Evolutionary conservation across 2,113 vertebrate species (phyloP).

Genomic region (Aegotheles bennettii): DNA sequence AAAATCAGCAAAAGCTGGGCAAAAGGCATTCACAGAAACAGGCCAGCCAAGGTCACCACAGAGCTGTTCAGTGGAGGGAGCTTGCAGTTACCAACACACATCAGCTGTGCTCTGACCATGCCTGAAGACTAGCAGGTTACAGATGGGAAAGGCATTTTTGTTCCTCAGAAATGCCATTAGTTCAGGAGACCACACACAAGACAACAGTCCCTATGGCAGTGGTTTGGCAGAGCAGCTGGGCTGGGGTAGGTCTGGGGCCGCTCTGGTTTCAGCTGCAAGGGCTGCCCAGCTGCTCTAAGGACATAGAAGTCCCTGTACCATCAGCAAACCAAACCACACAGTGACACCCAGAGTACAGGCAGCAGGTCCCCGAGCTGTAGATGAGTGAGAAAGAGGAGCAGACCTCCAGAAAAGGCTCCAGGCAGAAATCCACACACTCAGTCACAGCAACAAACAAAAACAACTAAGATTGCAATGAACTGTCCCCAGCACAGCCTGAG

Average conservation of each 20-base stretch:
- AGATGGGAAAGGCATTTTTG: neutral
- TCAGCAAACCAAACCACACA: neutral
- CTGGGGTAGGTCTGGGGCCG: neutral
- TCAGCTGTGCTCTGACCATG: neutral
- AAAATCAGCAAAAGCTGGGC: neutral
- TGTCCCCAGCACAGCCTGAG: neutral
- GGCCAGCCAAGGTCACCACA: neutral
- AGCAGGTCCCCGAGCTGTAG: neutral
- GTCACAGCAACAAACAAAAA: neutral
- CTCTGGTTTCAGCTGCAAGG: neutral
- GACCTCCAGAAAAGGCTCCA: neutral
- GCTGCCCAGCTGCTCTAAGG: neutral
- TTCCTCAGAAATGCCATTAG: neutral
- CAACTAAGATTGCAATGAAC: neutral
- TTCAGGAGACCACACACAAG: neutral
- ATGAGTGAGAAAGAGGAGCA: neutral
- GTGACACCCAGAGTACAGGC: neutral
- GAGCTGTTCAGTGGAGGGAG: neutral
- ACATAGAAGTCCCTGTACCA: neutral
- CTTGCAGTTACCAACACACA: neutral
- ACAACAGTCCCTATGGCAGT: neutral
- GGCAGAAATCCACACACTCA: neutral
- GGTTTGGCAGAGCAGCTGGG: too few species aligned
- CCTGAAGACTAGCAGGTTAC: neutral
- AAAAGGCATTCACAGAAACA: neutral